These are phyloP conservation scores for Dysmachus trigonus DNA, from an alignment of 2,888 invertebrate species.

Conservation along the genomic window DNA sequence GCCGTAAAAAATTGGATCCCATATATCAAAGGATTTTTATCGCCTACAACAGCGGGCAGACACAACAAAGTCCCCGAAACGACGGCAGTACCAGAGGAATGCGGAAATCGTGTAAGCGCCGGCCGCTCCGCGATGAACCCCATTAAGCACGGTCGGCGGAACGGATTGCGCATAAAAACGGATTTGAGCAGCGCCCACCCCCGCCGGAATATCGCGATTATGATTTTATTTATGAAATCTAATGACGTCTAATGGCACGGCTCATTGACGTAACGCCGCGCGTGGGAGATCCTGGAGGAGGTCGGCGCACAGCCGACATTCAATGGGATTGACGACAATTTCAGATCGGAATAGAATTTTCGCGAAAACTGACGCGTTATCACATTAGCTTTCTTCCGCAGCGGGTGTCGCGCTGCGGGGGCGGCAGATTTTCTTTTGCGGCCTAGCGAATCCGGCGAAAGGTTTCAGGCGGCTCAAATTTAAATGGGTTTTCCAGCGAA, in stretches of 20 bases:
- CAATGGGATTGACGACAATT: slow-evolving; percentile 23
- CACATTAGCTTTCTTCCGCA: slow-evolving; percentile 15
- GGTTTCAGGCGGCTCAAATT: not conserved
- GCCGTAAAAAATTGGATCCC: slow-evolving; percentile 42
- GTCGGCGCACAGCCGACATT: not conserved
- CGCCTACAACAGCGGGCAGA: not conserved
- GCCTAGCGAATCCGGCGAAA: not conserved
- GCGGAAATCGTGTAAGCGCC: not conserved
- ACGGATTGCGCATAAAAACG: slow-evolving; percentile 33
- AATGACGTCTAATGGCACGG: slow-evolving; percentile 19
- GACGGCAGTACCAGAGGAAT: slow-evolving; percentile 15
- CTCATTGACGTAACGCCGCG: not conserved
- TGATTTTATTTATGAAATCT: slow-evolving; percentile 37
- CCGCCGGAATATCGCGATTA: slow-evolving; percentile 10
- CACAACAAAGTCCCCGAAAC: not conserved
- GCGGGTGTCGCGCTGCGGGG: not conserved
- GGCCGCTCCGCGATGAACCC: slow-evolving; percentile 6
- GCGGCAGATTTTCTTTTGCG: not conserved
- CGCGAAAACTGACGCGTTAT: slow-evolving; percentile 16
- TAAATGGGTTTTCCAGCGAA: not conserved
- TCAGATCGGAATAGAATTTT: slow-evolving; percentile 24
- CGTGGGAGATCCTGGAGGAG: not conserved
- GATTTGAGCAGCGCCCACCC: slow-evolving; percentile 15
- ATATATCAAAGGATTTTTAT: slow-evolving; percentile 42
- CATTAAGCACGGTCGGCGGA: slow-evolving; percentile 22